Evolutionary conservation across 1,140 invertebrate species (phyloP), one percentile per base, ranked within the genome.

Genomic region (Eufriesea mexicana): DNA sequence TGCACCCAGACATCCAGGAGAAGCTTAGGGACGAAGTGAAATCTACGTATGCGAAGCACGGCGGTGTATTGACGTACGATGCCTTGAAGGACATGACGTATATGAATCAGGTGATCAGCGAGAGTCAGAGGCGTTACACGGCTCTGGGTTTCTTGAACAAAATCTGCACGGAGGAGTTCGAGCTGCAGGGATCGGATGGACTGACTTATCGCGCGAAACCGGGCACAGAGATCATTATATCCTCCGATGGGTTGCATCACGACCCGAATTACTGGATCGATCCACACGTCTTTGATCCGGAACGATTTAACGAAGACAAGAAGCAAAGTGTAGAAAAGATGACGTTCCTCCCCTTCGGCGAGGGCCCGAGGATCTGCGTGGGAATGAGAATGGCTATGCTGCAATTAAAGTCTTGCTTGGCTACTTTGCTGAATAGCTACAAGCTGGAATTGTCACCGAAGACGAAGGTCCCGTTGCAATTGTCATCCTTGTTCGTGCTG

Each of bases 241-340:
- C 95, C 0, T 73, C 94, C 0, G 85, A 89, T 28, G 93, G 90
- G 1, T 51, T 96, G 8, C 95, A 96, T 71, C 89, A 18, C n/a
- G 86, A 62, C 82, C 89, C 64, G 4, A 64, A 66, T 9, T 79
- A 71, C 23, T 79, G 80, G 91, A 91, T 94, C 6, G 93, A 97
- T 57, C 96, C 97, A 5, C 94, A 96, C 10, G 89, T 89, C 20
- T 97, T 96, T 89, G 93, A 96, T 90, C 97, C 97, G 0, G 96
- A 97, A 20, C 92, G 96, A 84, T 97, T 97, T 86, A 86, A 90
- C 9, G 92, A 94, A 1, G 91, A 93, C 51, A 91, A 90, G 23
- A 91, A 91, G 28, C 74, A 84, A 6, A 20, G 8, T 0, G 72
- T 85, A 6, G 92, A 89, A 57, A 94, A 86, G 55, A 93, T 87